These are phyloP conservation scores for Caenorhabditis latens DNA, from an alignment of 1,140 invertebrate genomes.

Conservation along the genomic window DNA sequence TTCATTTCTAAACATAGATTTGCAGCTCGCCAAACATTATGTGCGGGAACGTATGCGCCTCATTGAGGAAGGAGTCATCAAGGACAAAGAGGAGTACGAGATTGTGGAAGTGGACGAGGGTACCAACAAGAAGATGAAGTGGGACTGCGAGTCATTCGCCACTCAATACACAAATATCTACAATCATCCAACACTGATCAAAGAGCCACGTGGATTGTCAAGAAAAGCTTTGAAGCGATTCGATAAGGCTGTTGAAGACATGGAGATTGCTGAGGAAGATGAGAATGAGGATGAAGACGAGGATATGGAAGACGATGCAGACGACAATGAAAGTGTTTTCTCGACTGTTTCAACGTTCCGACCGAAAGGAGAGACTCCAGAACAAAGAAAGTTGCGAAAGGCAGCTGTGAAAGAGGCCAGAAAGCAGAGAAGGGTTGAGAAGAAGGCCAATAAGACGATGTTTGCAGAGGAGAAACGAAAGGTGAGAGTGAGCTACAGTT, in stretches of 20 bases:
- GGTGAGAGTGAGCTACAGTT: background rate
- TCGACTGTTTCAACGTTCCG: conserved; percentile 78
- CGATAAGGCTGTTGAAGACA: conserved; percentile 8
- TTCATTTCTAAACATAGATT: background rate
- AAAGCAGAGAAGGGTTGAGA: conserved; percentile 86
- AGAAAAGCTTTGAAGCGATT: conserved; percentile 48
- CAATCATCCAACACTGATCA: conserved; percentile 81
- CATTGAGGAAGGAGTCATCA: conserved; percentile 61
- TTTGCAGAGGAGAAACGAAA: conserved; percentile 85
- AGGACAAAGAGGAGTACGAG: conserved; percentile 60
- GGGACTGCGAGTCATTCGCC: conserved; percentile 92
- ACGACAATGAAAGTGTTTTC: conserved; percentile 17
- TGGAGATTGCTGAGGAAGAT: conserved; percentile 50
- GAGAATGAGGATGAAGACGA: conserved; percentile 55
- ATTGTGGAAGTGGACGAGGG: conserved; percentile 64
- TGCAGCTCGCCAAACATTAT: conserved; percentile 58
- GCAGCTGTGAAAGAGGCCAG: conserved; percentile 87
- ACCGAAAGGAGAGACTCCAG: conserved; percentile 86
- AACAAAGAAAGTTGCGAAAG: conserved; percentile 87
- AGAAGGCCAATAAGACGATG: conserved; percentile 87
- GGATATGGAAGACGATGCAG: background rate
- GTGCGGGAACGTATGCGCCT: conserved; percentile 55
- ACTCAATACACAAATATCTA: conserved; percentile 74
- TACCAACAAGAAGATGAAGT: conserved; percentile 80
- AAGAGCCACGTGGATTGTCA: conserved; percentile 80